Evolutionary conservation across 1,140 invertebrate species (phyloP).

Genomic region (Hydropsyche tenuis): DNA sequence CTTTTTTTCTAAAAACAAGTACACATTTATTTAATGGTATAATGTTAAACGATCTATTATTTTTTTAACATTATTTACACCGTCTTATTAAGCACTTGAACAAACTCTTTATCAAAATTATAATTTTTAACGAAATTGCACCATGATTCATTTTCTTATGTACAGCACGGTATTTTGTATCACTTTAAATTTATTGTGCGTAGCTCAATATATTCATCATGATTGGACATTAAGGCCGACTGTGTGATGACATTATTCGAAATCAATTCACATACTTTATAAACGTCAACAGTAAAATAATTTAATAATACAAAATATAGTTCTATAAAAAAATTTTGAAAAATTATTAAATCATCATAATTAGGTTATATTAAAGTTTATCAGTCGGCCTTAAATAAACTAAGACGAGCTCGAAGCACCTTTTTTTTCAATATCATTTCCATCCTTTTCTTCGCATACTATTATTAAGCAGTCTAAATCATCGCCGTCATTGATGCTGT

Average conservation of each 20-base stretch:
- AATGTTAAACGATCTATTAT: not conserved
- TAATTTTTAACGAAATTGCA: constrained; percentile 29
- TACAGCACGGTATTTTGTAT: constrained; percentile 23
- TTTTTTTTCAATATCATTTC: constrained; percentile 34
- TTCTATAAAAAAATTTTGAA: no score
- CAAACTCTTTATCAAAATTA: constrained; percentile 34
- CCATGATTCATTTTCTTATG: constrained; percentile 34
- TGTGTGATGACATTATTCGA: not conserved
- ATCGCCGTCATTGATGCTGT: constrained; percentile 48
- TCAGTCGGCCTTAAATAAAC: constrained; percentile 33
- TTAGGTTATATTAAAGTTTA: not conserved
- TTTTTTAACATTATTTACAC: no score
- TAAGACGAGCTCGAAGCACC: constrained; percentile 33
- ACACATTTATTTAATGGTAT: constrained; percentile 20
- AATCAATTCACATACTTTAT: no score
- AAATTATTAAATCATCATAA: no score
- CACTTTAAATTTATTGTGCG: constrained; percentile 16
- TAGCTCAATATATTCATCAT: not conserved
- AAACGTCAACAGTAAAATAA: no score
- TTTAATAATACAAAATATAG: no score
- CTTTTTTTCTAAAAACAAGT: constrained; percentile 16
- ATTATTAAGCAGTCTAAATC: constrained; percentile 48
- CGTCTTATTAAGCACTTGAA: constrained; percentile 19
- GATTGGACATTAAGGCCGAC: constrained; percentile 4
- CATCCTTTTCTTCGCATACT: constrained; percentile 45